Percentiles rank a stretch among this genome's conserved stretches.
Evolutionary conservation across 2,888 invertebrate species (phyloP).

Genomic region (Melieria crassipennis): DNA sequence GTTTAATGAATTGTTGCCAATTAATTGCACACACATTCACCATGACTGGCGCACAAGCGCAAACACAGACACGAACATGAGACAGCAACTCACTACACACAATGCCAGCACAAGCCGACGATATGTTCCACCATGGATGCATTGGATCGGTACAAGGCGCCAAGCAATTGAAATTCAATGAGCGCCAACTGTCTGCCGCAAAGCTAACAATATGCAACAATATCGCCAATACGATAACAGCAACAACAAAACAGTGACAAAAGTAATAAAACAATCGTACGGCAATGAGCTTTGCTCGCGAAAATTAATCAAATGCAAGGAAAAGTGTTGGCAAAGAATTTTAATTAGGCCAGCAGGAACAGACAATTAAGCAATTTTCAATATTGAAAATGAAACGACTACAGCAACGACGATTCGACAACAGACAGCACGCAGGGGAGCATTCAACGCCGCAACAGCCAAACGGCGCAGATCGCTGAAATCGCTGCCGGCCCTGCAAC

Average conservation of each 20-base stretch:
- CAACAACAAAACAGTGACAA: not conserved
- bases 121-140: no score
- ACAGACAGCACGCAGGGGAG: no score
- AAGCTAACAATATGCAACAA: not conserved
- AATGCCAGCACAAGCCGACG: no score
- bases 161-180: slow-evolving; percentile 39
- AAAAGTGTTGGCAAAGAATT: slow-evolving; percentile 38
- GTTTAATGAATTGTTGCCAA: slow-evolving; percentile 29
- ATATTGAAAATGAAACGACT: not conserved
- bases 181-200: slow-evolving; percentile 22
- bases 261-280: not conserved
- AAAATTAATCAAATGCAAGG: slow-evolving; percentile 27
- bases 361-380: slow-evolving; percentile 4
- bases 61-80: not conserved
- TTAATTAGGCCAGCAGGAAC: slow-evolving; percentile 29
- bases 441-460: not conserved
- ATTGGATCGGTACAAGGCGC: slow-evolving; percentile 35
- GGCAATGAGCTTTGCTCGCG: not conserved
- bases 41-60: not conserved
- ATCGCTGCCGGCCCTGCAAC: no score
- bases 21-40: slow-evolving; percentile 3
- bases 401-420: no score
- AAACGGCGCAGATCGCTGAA: no score
- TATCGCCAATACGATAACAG: not conserved
- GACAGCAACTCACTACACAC: not conserved